Percentiles rank a stretch among this genome's conserved stretches.
These are phyloP conservation scores for Oncopeltus fasciatus DNA, from an alignment of 1,140 invertebrate species.

Conservation along the genomic window DNA sequence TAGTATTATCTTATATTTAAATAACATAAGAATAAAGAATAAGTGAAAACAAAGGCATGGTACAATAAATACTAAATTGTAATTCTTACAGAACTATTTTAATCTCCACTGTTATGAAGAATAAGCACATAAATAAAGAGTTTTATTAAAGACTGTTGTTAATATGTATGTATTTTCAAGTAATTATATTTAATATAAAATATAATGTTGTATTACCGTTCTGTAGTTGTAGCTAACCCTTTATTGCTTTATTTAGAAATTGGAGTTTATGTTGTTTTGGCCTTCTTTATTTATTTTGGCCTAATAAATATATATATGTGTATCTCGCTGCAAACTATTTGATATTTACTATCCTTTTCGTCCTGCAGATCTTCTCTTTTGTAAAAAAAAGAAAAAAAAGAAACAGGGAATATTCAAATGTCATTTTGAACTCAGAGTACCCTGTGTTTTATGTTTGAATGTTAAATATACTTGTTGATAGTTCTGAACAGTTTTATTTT, in stretches of 20 bases:
- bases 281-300: background rate
- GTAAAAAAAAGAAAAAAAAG: no score
- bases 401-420: no score
- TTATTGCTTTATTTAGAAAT: background rate
- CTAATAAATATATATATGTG: background rate
- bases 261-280: background rate
- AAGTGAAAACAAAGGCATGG: no score
- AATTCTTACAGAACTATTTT: background rate
- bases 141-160: conserved; percentile 6
- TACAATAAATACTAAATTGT: background rate
- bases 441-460: no score
- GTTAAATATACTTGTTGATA: no score
- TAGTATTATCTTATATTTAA: no score
- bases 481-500: no score
- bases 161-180: background rate
- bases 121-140: conserved; percentile 1
- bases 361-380: no score
- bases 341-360: no score
- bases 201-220: background rate
- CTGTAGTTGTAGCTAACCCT: background rate
- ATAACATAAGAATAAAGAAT: no score
- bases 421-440: no score
- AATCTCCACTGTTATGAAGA: background rate
- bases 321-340: no score
- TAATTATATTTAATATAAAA: conserved; percentile 4